Conservation (phyloP, 2,888 invertebrate genomes). For the Camptogramma bilineatum region DNA sequence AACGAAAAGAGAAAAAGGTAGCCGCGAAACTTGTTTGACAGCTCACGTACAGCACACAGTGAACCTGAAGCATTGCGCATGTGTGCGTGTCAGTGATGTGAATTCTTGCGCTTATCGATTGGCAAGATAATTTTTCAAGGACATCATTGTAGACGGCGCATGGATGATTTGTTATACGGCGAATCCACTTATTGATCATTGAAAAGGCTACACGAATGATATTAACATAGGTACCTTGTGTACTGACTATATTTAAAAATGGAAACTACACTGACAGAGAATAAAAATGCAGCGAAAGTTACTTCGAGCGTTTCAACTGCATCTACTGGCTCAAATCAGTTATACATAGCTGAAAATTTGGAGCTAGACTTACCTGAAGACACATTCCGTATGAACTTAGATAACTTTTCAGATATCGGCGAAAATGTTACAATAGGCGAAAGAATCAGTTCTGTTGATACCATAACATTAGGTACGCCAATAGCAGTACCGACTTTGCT, state of each 20-base stretch:
- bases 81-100: constrained; percentile 80
- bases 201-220: constrained; percentile 5
- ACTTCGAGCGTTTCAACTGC: constrained; percentile 50
- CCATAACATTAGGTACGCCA: constrained; percentile 51
- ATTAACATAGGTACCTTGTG: not conserved
- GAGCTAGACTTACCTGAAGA: constrained; percentile 74
- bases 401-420: constrained; percentile 70
- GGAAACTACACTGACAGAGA: constrained; percentile 59
- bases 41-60: constrained; percentile 69
- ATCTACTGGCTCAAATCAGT: constrained; percentile 63
- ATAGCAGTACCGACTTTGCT: constrained; percentile 47
- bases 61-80: constrained; percentile 56
- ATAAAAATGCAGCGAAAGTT: constrained; percentile 51
- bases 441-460: constrained; percentile 61
- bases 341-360: constrained; percentile 65
- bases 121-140: constrained; percentile 80
- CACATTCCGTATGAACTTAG: constrained; percentile 74
- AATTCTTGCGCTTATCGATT: constrained; percentile 82
- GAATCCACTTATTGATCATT: constrained; percentile 4
- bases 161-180: constrained; percentile 42
- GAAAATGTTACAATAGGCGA: constrained; percentile 75
- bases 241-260: constrained; percentile 48
- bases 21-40: constrained; percentile 82
- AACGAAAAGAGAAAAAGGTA: constrained; percentile 57
- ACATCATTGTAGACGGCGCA: constrained; percentile 49